Evolutionary conservation across 2,888 invertebrate species (phyloP).

Genomic region (Malthinus flaveolus): DNA sequence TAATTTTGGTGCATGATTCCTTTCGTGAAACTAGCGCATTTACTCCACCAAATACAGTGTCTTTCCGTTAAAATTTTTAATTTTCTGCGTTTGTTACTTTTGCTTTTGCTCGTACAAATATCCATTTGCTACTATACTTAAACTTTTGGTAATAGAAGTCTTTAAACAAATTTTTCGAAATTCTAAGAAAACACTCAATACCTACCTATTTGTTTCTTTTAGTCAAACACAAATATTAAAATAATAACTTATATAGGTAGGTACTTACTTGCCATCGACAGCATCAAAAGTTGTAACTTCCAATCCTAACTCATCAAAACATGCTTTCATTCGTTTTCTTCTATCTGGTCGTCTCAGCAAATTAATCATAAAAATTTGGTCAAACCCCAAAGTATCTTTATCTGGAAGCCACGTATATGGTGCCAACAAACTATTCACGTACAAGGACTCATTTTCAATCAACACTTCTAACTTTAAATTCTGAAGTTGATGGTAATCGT

Average conservation of each 20-base stretch:
- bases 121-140: too few species aligned
- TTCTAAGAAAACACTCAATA: too few species aligned
- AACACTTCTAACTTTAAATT: slow-evolving; percentile 79
- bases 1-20: too few species aligned
- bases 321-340: slow-evolving; percentile 74
- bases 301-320: slow-evolving; percentile 81
- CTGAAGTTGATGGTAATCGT: slow-evolving; percentile 71
- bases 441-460: slow-evolving; percentile 59
- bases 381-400: slow-evolving; percentile 70
- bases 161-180: too few species aligned
- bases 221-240: neutral
- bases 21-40: too few species aligned
- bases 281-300: slow-evolving; percentile 77
- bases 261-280: slow-evolving; percentile 83
- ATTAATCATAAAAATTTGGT: slow-evolving; percentile 92
- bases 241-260: neutral
- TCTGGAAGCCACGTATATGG: slow-evolving; percentile 45
- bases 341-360: slow-evolving; percentile 80
- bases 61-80: too few species aligned
- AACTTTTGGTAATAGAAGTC: too few species aligned
- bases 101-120: too few species aligned
- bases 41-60: too few species aligned
- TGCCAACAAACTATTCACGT: slow-evolving; percentile 53
- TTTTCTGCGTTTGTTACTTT: too few species aligned
- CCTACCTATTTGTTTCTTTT: neutral